phyloP scores from a whole-genome alignment of 2,113 vertebrate genomes.

The Benitochromis conjunctus region DNA sequence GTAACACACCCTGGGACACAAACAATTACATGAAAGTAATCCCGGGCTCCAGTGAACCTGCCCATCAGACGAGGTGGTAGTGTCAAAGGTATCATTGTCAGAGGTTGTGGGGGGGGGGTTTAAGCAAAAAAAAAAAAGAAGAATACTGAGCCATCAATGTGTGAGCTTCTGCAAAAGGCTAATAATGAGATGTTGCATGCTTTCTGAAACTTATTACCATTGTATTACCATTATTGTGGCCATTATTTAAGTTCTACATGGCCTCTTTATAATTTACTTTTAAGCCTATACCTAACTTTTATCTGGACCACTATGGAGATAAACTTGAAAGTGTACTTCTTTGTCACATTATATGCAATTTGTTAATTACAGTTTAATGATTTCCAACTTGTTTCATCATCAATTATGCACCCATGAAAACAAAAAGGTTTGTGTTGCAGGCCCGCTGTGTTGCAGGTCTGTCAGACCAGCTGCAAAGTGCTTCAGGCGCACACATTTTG shows the following conservation, averaged over 20 bases:
- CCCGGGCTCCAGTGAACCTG: constrained; percentile 27
- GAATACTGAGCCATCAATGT: constrained; percentile 47
- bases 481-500: not conserved
- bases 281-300: not conserved
- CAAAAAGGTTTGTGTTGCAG: constrained; percentile 40
- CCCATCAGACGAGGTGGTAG: constrained; percentile 5
- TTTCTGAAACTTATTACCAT: constrained; percentile 4
- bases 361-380: constrained; percentile 58
- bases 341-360: constrained; percentile 47
- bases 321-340: constrained; percentile 41
- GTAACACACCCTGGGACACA: constrained; percentile 50
- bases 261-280: constrained; percentile 25
- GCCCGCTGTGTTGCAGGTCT: not conserved
- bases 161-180: constrained; percentile 14
- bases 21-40: constrained; percentile 56
- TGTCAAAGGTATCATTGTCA: not conserved
- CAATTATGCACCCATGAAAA: constrained; percentile 49
- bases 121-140: not conserved
- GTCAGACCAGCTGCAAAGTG: not conserved
- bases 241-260: constrained; percentile 25
- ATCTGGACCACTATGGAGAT: constrained; percentile 52
- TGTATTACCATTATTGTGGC: constrained; percentile 23
- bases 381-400: constrained; percentile 48
- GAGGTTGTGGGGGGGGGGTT: not conserved
- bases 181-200: constrained; percentile 26